A percentile compares a stretch with the other conserved stretches of the same genome.
Evolutionary conservation across 2,797 vertebrate species (phyloP).

Genomic region (Meriones psammophilus): DNA sequence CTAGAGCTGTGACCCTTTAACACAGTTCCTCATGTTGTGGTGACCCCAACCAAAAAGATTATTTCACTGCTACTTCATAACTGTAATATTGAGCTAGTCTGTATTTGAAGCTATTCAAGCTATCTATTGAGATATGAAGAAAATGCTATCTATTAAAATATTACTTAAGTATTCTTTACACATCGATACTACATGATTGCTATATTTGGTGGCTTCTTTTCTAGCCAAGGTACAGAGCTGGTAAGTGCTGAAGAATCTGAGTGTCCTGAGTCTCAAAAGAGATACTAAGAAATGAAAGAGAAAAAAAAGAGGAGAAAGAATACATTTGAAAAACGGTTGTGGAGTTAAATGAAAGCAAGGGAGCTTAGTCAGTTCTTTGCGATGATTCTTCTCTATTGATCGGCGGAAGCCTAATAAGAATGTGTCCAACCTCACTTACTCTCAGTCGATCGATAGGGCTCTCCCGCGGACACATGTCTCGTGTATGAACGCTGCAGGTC

Average conservation of each 20-base stretch:
- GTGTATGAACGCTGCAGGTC: not conserved
- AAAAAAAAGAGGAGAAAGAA: not conserved
- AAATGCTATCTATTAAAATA: constrained; percentile 39
- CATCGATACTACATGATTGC: not conserved
- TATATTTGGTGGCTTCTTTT: not conserved
- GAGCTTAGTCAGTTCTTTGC: not conserved
- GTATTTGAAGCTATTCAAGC: not conserved
- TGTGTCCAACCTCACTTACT: not conserved
- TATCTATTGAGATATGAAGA: constrained; percentile 7
- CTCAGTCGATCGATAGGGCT: not conserved
- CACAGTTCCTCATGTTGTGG: not conserved
- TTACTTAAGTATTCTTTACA: constrained; percentile 23
- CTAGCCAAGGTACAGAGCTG: not conserved
- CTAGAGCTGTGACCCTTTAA: not conserved
- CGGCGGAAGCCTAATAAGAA: not conserved
- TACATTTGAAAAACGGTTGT: constrained; percentile 7
- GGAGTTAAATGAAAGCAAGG: not conserved
- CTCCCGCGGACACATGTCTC: not conserved
- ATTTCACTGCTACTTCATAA: not conserved
- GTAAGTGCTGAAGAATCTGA: constrained; percentile 28
- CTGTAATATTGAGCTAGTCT: not conserved
- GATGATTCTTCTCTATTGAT: not conserved
- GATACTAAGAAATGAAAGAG: constrained; percentile 8
- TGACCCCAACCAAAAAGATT: not conserved
- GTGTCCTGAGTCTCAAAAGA: not conserved